These are phyloP conservation scores for Tenthredo distinguenda DNA, from an alignment of 2,888 invertebrate species.

Conservation along the genomic window DNA sequence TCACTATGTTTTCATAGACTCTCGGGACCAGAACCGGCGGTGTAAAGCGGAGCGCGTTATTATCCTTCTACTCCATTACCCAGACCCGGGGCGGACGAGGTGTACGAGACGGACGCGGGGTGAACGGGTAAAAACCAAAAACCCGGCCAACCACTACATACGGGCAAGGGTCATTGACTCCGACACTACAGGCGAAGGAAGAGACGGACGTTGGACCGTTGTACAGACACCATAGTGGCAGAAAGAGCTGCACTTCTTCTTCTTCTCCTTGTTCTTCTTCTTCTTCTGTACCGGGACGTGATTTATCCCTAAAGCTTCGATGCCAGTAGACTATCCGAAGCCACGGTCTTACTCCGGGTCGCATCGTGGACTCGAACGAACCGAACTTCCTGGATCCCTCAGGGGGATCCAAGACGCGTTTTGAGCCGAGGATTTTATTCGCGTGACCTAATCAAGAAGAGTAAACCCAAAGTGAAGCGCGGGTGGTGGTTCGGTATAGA, in stretches of 20 bases:
- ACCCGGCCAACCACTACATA: slow-evolving; percentile 68
- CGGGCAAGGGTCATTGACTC: slow-evolving; percentile 74
- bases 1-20: slow-evolving; percentile 70
- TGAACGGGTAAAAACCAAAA: slow-evolving; percentile 71
- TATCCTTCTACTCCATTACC: slow-evolving; percentile 75
- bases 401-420: slow-evolving; percentile 41
- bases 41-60: slow-evolving; percentile 74
- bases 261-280: background rate
- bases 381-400: slow-evolving; percentile 33
- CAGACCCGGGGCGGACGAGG: slow-evolving; percentile 56
- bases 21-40: slow-evolving; percentile 53
- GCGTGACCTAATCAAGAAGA: slow-evolving; percentile 77
- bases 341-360: slow-evolving; percentile 37
- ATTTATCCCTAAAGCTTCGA: slow-evolving; percentile 67
- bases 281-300: slow-evolving; percentile 59
- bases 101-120: slow-evolving; percentile 31
- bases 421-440: slow-evolving; percentile 65
- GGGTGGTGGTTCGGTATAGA: slow-evolving; percentile 40
- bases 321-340: slow-evolving; percentile 55
- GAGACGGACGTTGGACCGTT: background rate
- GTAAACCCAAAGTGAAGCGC: slow-evolving; percentile 74
- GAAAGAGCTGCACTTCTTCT: background rate
- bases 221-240: slow-evolving; percentile 13
- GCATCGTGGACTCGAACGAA: slow-evolving; percentile 20
- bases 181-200: slow-evolving; percentile 66